Conservation (phyloP, 2,797 vertebrate species). For the Sandelia bainsii region DNA sequence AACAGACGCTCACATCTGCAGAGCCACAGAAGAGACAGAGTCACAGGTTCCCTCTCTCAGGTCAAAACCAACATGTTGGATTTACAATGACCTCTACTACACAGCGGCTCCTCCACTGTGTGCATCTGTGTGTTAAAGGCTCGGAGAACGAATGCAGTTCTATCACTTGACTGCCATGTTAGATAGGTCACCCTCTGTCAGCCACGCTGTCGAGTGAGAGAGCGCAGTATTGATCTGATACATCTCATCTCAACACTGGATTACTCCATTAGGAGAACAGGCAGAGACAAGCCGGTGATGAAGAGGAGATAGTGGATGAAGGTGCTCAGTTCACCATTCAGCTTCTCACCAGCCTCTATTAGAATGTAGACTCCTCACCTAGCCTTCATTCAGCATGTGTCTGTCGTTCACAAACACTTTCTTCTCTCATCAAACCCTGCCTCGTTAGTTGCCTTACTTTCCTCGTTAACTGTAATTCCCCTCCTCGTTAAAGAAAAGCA, state of each 20-base stretch:
- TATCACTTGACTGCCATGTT: conserved; percentile 46
- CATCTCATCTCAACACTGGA: conserved; percentile 56
- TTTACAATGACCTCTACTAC: conserved; percentile 23
- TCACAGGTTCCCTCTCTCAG: neutral
- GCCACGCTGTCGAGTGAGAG: conserved; percentile 36
- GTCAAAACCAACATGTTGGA: conserved; percentile 13
- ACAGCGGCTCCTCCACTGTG: conserved; percentile 9
- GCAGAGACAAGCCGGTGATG: neutral
- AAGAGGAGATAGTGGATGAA: conserved; percentile 1
- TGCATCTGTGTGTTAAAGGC: conserved; percentile 1
- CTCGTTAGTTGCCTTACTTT: conserved; percentile 42
- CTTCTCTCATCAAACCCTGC: conserved; percentile 14
- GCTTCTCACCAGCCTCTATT: conserved; percentile 13
- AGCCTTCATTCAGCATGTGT: conserved; percentile 32
- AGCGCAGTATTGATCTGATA: conserved; percentile 58
- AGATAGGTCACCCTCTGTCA: conserved; percentile 56
- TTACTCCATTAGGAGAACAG: conserved; percentile 44
- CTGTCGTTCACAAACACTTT: conserved; percentile 33
- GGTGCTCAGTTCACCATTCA: conserved; percentile 23
- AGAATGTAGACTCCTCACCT: conserved; percentile 19
- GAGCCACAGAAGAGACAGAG: neutral
- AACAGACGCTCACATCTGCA: neutral
- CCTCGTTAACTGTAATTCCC: conserved; percentile 52
- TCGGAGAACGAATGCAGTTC: conserved; percentile 24
- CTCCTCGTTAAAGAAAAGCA: conserved; percentile 39